Evolutionary conservation across 2,888 invertebrate species (phyloP).

Genomic region (Exephanes ischioxanthus): DNA sequence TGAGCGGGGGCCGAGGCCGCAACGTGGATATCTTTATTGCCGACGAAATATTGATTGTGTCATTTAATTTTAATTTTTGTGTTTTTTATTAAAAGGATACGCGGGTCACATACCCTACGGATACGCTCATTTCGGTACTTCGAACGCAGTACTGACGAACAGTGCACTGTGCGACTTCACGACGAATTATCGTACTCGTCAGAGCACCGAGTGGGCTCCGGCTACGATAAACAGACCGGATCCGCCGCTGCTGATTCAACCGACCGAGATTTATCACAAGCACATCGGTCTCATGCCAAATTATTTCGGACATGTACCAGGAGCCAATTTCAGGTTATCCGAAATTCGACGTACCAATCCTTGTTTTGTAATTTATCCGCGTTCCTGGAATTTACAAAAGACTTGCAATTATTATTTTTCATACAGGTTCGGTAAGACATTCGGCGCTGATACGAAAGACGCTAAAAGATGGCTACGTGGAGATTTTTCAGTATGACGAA

Average conservation of each 20-base stretch:
- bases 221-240: constrained; percentile 87
- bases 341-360: background rate
- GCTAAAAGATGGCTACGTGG: constrained; percentile 91
- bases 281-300: constrained; percentile 91
- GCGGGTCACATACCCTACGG: constrained; percentile 90
- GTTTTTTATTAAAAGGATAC: constrained; percentile 85
- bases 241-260: constrained; percentile 86
- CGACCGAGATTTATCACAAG: constrained; percentile 90
- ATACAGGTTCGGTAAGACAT: constrained; percentile 90
- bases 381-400: constrained; percentile 6
- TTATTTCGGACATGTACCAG: constrained; percentile 93
- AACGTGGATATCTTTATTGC: background rate
- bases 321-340: constrained; percentile 89
- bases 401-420: background rate
- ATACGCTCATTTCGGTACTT: constrained; percentile 88
- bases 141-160: constrained; percentile 89
- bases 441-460: constrained; percentile 90
- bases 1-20: background rate
- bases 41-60: background rate
- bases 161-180: constrained; percentile 91
- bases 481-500: constrained; percentile 84
- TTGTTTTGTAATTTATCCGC: background rate
- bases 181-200: constrained; percentile 90
- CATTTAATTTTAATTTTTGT: background rate
- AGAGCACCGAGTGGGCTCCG: constrained; percentile 92